Conservation (phyloP, 2,888 invertebrate species). For the Ophraella communa region DNA sequence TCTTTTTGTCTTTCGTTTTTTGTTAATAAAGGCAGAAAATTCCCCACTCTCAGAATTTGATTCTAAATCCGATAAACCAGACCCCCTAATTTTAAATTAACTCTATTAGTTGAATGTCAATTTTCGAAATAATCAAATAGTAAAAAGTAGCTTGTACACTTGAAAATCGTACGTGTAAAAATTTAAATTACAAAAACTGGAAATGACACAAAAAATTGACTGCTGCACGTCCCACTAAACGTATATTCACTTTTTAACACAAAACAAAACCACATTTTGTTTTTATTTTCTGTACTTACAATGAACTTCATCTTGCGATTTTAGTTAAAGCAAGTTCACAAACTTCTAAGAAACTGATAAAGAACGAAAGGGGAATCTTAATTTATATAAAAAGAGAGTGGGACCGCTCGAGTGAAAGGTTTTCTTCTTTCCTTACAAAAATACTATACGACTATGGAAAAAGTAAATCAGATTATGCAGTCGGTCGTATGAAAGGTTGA, state of each 20-base stretch:
- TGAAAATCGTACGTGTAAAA: no score
- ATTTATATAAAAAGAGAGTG: conserved; percentile 45
- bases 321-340: conserved; percentile 35
- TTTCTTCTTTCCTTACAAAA: conserved; percentile 11
- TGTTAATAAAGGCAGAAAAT: no score
- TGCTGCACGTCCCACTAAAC: neutral
- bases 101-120: no score
- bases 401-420: conserved; percentile 18
- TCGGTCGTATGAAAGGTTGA: neutral
- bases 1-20: no score
- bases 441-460: conserved; percentile 5
- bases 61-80: no score
- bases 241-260: conserved; percentile 3
- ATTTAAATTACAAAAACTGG: no score
- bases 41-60: no score
- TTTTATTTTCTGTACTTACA: conserved; percentile 41
- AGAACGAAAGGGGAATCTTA: conserved; percentile 37
- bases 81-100: no score
- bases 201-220: no score
- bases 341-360: conserved; percentile 51
- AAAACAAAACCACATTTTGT: neutral
- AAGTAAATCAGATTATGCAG: conserved; percentile 6
- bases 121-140: no score
- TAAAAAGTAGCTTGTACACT: no score
- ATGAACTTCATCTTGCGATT: conserved; percentile 47